Evolutionary conservation across 2,797 vertebrate genomes (phyloP), one percentile per base, ranked within the genome.

Genomic region (Petrocephalus schoutedeni): DNA sequence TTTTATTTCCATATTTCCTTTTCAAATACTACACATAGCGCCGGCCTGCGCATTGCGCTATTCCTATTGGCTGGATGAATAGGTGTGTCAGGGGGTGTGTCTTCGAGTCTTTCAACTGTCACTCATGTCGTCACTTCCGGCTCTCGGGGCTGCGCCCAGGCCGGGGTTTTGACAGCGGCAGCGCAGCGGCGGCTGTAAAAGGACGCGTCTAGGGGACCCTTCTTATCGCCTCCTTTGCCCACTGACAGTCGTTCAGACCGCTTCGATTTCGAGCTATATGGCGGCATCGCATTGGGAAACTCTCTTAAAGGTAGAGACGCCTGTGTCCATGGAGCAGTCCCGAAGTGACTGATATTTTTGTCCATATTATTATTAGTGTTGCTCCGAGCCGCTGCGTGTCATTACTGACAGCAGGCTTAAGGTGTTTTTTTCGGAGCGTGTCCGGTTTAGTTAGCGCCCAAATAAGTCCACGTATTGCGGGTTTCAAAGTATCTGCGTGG

Each of bases 131-230:
- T 89, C 86, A 89, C 61, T 92, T 95, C 95, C 94, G 91, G 89
- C 89, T 88, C 90, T 86, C 64, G 77, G 89, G 58, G 90, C 88
- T 89, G 90, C 53, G 91, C 92, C 90, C 90, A 91, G 91, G 91
- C 92, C 91, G 91, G 92, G 93, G 92, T 92, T 95, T 93, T 96
- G 96, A 95, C 95, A 96, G 95, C 94, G 90, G 92, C 92, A 91
- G 92, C 91, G 90, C 90, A 90, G 90, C 85, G 91, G 92, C 91
- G 90, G 90, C 91, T 90, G 93, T 77, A 93, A 93, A 90, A 91
- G 94, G 93, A 94, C 93, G 91, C 85, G 89, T 88, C 87, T 57
- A 91, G 88, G 89, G 90, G 91, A 90, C 86, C 90, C 89, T 88
- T 89, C 58, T 87, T 45, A 71, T 86, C 77, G 88, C 87, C 88